These are phyloP conservation scores for Centruroides sculpturatus DNA, from an alignment of 1,140 invertebrate genomes.

Conservation along the genomic window DNA sequence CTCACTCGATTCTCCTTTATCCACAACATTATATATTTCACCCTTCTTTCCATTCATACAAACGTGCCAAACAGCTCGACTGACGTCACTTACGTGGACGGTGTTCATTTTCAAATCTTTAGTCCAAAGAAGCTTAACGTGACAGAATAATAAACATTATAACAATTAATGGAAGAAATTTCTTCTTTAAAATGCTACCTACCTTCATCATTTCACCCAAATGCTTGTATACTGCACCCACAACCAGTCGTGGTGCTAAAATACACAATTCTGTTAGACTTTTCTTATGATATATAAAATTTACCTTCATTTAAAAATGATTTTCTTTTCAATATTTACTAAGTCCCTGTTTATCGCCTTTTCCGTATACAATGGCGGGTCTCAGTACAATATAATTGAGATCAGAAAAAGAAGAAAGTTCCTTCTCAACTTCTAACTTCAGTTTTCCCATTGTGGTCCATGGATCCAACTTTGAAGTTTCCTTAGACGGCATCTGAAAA, in stretches of 20 bases:
- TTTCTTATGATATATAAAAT: background rate
- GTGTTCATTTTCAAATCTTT: constrained; percentile 71
- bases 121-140: constrained; percentile 54
- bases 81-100: constrained; percentile 68
- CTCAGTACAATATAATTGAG: constrained; percentile 67
- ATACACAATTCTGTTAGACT: constrained; percentile 3
- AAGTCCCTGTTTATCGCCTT: constrained; percentile 62
- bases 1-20: constrained; percentile 54
- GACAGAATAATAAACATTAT: too few relatives aligned
- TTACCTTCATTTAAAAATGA: too few relatives aligned
- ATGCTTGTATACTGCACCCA: constrained; percentile 75
- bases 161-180: too few relatives aligned
- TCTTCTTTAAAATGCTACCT: background rate
- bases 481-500: constrained; percentile 49
- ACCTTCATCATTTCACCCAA: constrained; percentile 73
- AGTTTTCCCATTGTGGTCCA: constrained; percentile 70
- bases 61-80: constrained; percentile 57
- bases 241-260: constrained; percentile 61
- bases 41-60: constrained; percentile 32
- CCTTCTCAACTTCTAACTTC: constrained; percentile 67
- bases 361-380: constrained; percentile 71
- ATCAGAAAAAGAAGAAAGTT: constrained; percentile 46
- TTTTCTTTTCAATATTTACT: constrained; percentile 39
- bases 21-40: constrained; percentile 66
- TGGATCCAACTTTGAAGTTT: constrained; percentile 55